Conservation (phyloP, 37 sponge, comb jelly and placozoan genomes). For the Beroe forskalii region DNA sequence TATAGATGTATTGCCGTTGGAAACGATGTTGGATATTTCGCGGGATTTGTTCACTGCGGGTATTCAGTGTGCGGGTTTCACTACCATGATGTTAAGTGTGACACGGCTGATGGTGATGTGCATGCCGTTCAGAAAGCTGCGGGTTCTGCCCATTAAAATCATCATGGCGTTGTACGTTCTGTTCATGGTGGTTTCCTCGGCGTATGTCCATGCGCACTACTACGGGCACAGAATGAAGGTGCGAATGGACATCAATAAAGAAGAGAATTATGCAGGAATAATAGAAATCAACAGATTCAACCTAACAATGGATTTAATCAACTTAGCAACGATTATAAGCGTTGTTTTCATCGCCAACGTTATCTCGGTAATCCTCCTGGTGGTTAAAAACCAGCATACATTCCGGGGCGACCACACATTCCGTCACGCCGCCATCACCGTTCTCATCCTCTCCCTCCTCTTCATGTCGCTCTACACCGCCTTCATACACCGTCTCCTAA, state of each 20-base stretch:
- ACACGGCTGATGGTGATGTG: constrained; percentile 19
- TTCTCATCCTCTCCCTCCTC: constrained; percentile 4
- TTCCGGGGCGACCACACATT: not conserved
- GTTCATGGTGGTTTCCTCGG: not conserved
- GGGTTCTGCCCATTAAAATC: not conserved
- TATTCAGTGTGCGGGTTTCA: constrained; percentile 10
- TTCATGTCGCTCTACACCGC: constrained; percentile 6
- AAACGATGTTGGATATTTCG: not conserved
- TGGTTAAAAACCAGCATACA: not conserved
- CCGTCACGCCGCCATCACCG: constrained; percentile 5
- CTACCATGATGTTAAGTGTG: not conserved
- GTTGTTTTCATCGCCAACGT: not conserved
- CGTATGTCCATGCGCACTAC: not conserved
- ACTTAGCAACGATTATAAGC: not conserved
- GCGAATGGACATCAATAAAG: not conserved
- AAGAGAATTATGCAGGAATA: not conserved
- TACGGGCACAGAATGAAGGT: not conserved
- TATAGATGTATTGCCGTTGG: not conserved
- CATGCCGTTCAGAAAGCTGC: not conserved
- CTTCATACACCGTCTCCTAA: not conserved
- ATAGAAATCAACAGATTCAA: not conserved
- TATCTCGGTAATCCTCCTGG: not conserved
- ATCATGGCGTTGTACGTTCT: not conserved
- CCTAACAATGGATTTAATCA: not conserved
- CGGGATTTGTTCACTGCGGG: not conserved